These are phyloP conservation scores for Epirrita christyi DNA, from an alignment of 2,888 invertebrate genomes.

Conservation along the genomic window DNA sequence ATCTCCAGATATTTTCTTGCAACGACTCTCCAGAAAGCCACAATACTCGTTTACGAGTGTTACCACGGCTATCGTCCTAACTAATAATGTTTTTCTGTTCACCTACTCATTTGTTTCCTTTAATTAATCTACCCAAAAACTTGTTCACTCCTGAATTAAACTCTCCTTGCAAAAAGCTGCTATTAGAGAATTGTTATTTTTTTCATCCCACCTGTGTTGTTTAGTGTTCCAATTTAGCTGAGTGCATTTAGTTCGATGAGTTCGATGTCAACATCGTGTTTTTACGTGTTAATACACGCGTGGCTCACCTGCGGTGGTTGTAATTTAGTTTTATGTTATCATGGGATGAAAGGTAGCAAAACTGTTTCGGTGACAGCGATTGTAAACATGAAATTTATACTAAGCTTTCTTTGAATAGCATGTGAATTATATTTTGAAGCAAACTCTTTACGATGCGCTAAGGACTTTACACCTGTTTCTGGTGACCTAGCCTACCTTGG, in stretches of 20 bases:
- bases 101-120: background rate
- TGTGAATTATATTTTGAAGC: no score
- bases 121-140: background rate
- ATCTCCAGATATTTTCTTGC: no score
- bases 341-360: constrained; percentile 2
- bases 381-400: background rate
- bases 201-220: constrained; percentile 42
- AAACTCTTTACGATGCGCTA: no score
- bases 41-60: no score
- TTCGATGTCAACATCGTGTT: constrained; percentile 36
- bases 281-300: constrained; percentile 27
- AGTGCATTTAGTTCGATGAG: constrained; percentile 34
- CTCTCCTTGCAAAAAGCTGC: constrained; percentile 22
- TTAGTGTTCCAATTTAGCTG: constrained; percentile 36
- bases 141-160: background rate
- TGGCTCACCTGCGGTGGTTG: constrained; percentile 20
- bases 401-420: no score
- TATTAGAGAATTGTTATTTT: constrained; percentile 40
- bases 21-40: no score
- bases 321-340: constrained; percentile 18
- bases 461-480: no score
- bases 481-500: no score
- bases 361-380: background rate
- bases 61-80: no score
- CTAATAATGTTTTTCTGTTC: background rate